Conservation (phyloP, 2,113 vertebrate species). For the Silurus meridionalis region DNA sequence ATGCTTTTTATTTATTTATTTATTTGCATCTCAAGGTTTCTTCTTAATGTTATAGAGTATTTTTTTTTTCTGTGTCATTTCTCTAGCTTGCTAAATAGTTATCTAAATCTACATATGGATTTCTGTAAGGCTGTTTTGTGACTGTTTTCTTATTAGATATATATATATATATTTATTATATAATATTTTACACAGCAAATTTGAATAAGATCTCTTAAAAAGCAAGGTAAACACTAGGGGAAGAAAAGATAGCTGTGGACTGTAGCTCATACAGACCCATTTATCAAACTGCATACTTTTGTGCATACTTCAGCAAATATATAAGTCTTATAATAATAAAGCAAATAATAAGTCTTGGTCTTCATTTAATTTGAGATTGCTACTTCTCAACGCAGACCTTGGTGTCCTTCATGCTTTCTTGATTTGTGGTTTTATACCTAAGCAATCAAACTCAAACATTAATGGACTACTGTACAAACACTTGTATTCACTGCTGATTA, state of each 20-base stretch:
- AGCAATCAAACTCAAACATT: background rate
- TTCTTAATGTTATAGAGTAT: background rate
- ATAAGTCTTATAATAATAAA: background rate
- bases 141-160: background rate
- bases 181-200: constrained; percentile 6
- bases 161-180: background rate
- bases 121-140: background rate
- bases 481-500: background rate
- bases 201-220: background rate
- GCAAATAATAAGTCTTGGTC: background rate
- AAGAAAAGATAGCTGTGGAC: constrained; percentile 9
- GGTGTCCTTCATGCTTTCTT: no score
- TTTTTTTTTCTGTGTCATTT: background rate
- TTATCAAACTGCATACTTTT: background rate
- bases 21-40: background rate
- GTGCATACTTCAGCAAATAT: background rate
- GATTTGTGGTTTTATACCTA: background rate
- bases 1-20: background rate
- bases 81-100: background rate
- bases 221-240: background rate
- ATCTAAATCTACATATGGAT: background rate
- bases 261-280: background rate
- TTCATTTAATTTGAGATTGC: background rate
- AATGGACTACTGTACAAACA: background rate
- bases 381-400: background rate